These are phyloP conservation scores for Ornithoptera priamus DNA, from an alignment of 2,888 invertebrate species.

Conservation along the genomic window DNA sequence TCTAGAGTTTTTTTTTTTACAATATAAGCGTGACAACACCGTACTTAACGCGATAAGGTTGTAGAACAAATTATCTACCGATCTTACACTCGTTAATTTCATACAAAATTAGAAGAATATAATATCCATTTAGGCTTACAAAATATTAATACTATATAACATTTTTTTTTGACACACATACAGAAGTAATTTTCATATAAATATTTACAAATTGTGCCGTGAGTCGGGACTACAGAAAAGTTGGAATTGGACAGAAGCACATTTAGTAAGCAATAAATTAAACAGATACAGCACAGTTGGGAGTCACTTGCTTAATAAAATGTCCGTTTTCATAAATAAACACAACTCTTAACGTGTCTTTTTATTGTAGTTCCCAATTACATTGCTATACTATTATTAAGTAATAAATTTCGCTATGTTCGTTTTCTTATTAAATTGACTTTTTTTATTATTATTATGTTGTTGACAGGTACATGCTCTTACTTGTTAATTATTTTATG, in stretches of 20 bases:
- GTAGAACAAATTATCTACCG: constrained; percentile 38
- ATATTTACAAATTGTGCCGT: constrained; percentile 58
- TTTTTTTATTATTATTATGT: constrained; percentile 51
- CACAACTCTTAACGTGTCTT: constrained; percentile 14
- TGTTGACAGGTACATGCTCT: constrained; percentile 19
- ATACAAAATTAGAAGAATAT: constrained; percentile 81
- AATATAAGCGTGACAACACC: constrained; percentile 31
- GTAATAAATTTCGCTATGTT: constrained; percentile 35
- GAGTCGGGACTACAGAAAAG: constrained; percentile 44
- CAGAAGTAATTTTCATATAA: constrained; percentile 50
- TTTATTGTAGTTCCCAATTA: constrained; percentile 16
- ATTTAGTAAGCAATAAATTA: constrained; percentile 35
- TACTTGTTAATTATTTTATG: constrained; percentile 10
- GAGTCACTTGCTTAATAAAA: constrained; percentile 31
- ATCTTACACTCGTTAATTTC: constrained; percentile 54
- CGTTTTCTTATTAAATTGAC: constrained; percentile 63
- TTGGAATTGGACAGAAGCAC: constrained; percentile 33
- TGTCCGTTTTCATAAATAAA: constrained; percentile 24
- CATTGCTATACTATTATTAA: constrained; percentile 2
- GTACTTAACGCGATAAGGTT: constrained; percentile 33
- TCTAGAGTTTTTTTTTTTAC: background rate
- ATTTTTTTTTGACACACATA: constrained; percentile 65
- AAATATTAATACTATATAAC: constrained; percentile 69
- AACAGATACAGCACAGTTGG: constrained; percentile 29
- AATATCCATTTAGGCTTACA: constrained; percentile 77